Base-by-base conservation (phyloP, 2,888 invertebrate genomes). In the Calephelis perditalis region DNA sequence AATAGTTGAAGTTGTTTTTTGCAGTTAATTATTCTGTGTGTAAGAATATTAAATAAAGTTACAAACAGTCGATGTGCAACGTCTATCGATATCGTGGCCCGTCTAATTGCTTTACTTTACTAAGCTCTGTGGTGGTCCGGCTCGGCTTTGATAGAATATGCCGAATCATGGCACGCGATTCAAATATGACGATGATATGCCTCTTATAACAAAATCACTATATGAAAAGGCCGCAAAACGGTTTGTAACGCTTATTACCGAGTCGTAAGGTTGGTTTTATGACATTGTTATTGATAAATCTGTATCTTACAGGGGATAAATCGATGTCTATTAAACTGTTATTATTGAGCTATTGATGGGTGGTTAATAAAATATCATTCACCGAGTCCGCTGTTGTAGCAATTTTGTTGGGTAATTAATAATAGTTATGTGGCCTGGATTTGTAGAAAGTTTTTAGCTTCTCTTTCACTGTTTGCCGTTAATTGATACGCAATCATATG, bases 141-240 rank as follows among this genome's bases (percentile, higher is more conserved):
- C 79, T 54, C 7, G n/a, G 73, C 86, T 86, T 85, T 85, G 84
- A 86, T 81, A 75, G 78, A 84, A 82, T 81, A 79, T 81, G 89
- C 89, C 83, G 85, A 86, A 84, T 90, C 89, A 90, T 73, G 82
- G 86, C 88, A 88, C 86, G 86, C 87, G 88, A 84, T 86, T 86
- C 85, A 79, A 84, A 85, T 85, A 82, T 80, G 82, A 86, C 79
- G 82, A 84, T 85, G 86, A 89, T 89, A 86, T 81, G 84, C 85
- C 83, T 84, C 81, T 86, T 79, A 81, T 76, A 73, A 72, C 73
- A 65, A 67, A 61, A 70, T 71, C 63, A 71, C 59, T n/a, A 66
- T 67, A 64, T 68, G 69, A 61, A 62, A 60, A 63, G 63, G 67
- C 57, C 56, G 55, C 56, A 43, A 58, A 59, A 62, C 65, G 57